These are phyloP conservation scores for Macrotus californicus DNA, from an alignment of 2,113 vertebrate species.

Conservation along the genomic window DNA sequence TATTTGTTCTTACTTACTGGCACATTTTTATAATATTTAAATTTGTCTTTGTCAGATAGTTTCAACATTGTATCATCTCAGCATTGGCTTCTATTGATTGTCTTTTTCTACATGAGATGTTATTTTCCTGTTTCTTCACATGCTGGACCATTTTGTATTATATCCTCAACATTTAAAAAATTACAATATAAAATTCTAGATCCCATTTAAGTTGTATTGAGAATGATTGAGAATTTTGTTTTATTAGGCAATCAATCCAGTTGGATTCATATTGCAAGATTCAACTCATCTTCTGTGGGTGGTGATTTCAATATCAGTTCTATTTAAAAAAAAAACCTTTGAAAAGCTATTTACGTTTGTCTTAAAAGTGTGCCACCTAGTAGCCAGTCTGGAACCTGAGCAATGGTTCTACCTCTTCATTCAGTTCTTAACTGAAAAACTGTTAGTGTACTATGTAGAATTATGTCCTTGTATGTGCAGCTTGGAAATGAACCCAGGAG, in stretches of 20 bases:
- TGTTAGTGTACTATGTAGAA: background rate
- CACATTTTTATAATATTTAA: background rate
- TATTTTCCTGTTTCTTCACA: background rate
- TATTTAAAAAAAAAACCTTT: background rate
- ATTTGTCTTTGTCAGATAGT: background rate
- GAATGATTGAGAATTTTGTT: background rate
- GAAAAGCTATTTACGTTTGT: background rate
- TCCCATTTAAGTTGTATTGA: background rate
- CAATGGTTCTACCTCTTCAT: background rate
- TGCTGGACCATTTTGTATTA: background rate
- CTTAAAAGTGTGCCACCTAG: background rate
- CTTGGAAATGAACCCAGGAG: background rate
- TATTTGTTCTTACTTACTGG: background rate
- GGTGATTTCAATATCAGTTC: background rate
- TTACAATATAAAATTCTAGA: background rate
- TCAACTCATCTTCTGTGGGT: background rate
- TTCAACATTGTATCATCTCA: background rate
- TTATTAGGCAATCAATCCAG: background rate
- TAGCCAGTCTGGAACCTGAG: background rate
- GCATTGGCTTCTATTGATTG: background rate
- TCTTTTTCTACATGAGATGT: background rate
- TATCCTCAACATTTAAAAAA: constrained; percentile 8
- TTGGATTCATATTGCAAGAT: background rate
- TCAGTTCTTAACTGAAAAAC: background rate
- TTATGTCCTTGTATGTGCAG: background rate